Evolutionary conservation across 1,140 invertebrate genomes (phyloP).

Genomic region (Meloidogyne hapla): DNA sequence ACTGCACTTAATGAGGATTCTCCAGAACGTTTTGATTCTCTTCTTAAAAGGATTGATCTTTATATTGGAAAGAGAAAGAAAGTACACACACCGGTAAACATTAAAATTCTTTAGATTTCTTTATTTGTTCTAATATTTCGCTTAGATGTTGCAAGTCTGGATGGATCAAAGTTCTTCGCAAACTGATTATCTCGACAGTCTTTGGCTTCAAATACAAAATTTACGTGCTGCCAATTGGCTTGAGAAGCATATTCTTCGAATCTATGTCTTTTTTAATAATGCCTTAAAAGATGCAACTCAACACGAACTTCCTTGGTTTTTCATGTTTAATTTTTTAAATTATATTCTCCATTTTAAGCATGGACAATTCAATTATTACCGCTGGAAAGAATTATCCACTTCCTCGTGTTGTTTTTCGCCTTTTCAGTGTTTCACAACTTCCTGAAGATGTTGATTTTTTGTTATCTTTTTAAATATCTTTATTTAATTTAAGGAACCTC

Average conservation of each 20-base stretch:
- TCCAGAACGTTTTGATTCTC: constrained; percentile 73
- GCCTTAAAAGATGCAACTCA: constrained; percentile 90
- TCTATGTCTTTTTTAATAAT: constrained; percentile 91
- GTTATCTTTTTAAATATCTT: neutral
- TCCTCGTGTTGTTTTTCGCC: constrained; percentile 69
- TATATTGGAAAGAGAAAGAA: constrained; percentile 72
- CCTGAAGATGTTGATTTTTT: constrained; percentile 72
- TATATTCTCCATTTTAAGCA: constrained; percentile 83
- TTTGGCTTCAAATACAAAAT: constrained; percentile 92
- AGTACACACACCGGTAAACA: constrained; percentile 36
- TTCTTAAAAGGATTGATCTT: constrained; percentile 87
- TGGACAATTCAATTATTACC: constrained; percentile 68
- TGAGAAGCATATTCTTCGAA: constrained; percentile 90
- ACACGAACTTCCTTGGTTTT: constrained; percentile 79
- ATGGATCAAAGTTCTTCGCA: constrained; percentile 84
- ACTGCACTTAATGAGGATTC: constrained; percentile 18
- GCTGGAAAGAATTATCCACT: constrained; percentile 76
- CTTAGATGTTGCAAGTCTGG: constrained; percentile 78
- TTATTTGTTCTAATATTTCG: constrained; percentile 9
- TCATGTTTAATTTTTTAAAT: constrained; percentile 74
- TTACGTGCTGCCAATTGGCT: constrained; percentile 90
- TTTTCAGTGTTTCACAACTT: constrained; percentile 99
- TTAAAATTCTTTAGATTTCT: neutral
- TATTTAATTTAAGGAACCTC: constrained; percentile 64
- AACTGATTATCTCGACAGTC: constrained; percentile 94